Evolutionary conservation across 2,113 vertebrate genomes (phyloP), one percentile per base, ranked within the genome.

Genomic region (Salvelinus alpinus): DNA sequence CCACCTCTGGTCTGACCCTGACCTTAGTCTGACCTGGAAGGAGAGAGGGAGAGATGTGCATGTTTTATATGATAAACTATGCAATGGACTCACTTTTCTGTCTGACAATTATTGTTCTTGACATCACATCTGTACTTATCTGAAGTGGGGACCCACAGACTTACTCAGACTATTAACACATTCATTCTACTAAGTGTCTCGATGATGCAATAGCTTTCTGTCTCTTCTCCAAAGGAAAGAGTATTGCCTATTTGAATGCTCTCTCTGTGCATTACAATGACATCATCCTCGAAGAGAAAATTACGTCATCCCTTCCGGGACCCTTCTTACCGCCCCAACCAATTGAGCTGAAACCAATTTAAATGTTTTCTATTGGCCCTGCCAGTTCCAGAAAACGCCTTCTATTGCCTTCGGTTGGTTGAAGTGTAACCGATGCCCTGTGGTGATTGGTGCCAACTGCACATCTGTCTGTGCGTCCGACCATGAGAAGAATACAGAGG

Each of bases 271-370:
- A 68, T 73, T 73, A 80, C 38, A 67, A 82, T 87, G 85, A 87
- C 86, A 88, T 79, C 85, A 88, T 82, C 79, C 72, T 85, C 82
- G 76, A 80, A 80, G 80, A 86, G 84, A 70, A 78, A 82, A 92
- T 92, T 91, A 92, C 90, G 86, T 92, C 90, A 90, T 76, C 88
- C 74, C 62, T 81, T 82, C 75, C 75, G 83, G 80, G 85, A 83
- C 74, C 11, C 80, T 77, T 44, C 71, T 74, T 60, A 8, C 59
- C 69, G 70, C 74, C 51, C 22, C 27, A 72, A 81, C 84, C 62
- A 70, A 48, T 62, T 22, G 70, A 29, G 76, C 72, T 48, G 59
- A n/a, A 47, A 18, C 72, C 25, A 3, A 12, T 72, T 79, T 11
- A 0, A 38, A 11, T 11, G 0, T 44, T 2, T 44, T 54, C 72